Percentiles rank a stretch among this genome's conserved stretches.
phyloP scores from a whole-genome alignment of 2,888 invertebrate genomes.

The Pyrocoelia pectoralis region DNA sequence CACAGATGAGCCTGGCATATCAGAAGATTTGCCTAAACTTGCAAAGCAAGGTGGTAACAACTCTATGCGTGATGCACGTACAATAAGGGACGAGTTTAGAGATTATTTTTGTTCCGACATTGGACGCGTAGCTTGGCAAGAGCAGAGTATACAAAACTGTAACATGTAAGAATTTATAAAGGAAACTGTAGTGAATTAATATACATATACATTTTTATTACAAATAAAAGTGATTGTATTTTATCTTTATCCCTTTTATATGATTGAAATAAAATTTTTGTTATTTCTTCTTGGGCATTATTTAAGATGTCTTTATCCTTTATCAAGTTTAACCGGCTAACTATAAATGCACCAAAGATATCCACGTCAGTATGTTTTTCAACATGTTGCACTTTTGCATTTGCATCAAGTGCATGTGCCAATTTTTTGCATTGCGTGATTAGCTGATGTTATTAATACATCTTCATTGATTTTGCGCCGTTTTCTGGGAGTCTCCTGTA shows the following conservation, averaged over 20 bases:
- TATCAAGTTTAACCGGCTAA: neutral
- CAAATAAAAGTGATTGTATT: neutral
- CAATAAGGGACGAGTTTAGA: neutral
- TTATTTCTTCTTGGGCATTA: no score
- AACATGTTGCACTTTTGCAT: neutral
- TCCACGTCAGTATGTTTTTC: neutral
- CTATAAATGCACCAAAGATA: constrained; percentile 4
- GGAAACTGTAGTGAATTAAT: neutral
- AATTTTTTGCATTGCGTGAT: neutral
- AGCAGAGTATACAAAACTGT: neutral
- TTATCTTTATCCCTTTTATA: neutral
- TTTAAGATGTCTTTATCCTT: neutral
- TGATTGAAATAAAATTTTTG: no score
- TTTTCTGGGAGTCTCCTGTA: neutral
- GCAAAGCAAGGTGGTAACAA: neutral
- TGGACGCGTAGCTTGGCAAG: constrained; percentile 6
- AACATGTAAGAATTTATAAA: neutral
- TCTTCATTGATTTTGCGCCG: neutral
- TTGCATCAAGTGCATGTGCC: neutral
- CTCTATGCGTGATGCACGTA: neutral
- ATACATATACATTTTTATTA: neutral
- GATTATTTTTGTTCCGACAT: neutral
- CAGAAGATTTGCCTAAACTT: neutral
- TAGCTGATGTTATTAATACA: neutral
- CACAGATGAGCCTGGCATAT: neutral